phyloP scores from a whole-genome alignment of 2,888 invertebrate species.

The Pseudococcus longispinus region DNA sequence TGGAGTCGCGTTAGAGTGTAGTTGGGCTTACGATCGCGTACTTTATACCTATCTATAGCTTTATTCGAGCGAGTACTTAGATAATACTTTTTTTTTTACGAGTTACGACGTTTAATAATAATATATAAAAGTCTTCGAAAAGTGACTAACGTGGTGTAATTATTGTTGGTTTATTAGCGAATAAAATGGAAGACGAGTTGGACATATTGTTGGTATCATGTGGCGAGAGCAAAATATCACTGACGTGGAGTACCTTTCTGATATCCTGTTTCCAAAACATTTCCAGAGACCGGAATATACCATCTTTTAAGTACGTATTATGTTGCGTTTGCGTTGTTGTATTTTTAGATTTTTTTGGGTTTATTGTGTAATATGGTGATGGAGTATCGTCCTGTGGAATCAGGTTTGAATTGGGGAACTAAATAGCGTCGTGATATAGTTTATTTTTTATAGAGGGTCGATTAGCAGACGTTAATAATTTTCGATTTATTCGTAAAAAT shows the following conservation, averaged over 20 bases:
- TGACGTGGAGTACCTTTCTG: constrained; percentile 81
- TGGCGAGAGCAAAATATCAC: constrained; percentile 78
- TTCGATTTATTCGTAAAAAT: too few relatives aligned
- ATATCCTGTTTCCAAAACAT: constrained; percentile 84
- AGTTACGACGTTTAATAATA: too few relatives aligned
- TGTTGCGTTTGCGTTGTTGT: not conserved
- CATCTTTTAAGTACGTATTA: constrained; percentile 76
- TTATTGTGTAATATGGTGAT: too few relatives aligned
- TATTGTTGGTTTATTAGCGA: not conserved
- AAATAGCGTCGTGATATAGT: too few relatives aligned
- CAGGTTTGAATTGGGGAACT: too few relatives aligned
- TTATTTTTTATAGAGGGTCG: too few relatives aligned
- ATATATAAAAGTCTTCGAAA: not conserved
- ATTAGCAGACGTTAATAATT: too few relatives aligned
- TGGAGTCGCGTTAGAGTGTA: not conserved
- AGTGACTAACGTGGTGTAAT: not conserved
- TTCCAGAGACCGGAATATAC: constrained; percentile 79
- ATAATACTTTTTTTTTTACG: too few relatives aligned
- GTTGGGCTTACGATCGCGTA: not conserved
- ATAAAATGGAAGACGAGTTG: constrained; percentile 70
- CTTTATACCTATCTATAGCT: not conserved
- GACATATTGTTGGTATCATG: constrained; percentile 83
- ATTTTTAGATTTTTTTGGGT: not conserved
- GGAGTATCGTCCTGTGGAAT: too few relatives aligned
- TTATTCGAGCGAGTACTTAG: too few relatives aligned